Conservation (phyloP, 2,888 invertebrate species). For the Nemurella pictetii region DNA sequence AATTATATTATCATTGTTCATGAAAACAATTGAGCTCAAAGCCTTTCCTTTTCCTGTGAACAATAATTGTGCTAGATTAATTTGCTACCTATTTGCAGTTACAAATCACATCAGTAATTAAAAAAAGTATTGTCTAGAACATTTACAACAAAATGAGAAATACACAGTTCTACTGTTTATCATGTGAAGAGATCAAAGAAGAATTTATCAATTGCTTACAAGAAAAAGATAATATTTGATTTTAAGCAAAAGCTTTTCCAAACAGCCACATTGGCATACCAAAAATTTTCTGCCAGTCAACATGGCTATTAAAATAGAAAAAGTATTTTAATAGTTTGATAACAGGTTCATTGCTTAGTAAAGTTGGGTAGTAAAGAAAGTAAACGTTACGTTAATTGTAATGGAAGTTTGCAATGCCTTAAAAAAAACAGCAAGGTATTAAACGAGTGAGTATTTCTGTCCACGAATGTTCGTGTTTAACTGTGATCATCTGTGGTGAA, state of each 20-base stretch:
- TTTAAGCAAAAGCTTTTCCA: not conserved
- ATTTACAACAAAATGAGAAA: conserved; percentile 17
- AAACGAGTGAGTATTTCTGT: not conserved
- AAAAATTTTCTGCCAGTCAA: not conserved
- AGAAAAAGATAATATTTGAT: not conserved
- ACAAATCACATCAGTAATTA: not conserved
- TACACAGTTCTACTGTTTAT: conserved; percentile 16
- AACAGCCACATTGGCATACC: not conserved
- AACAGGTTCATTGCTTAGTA: not conserved
- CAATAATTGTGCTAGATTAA: not conserved
- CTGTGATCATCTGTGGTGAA: not conserved
- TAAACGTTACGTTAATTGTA: not conserved
- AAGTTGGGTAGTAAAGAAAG: not conserved
- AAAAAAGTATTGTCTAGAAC: not conserved
- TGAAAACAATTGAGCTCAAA: not conserved
- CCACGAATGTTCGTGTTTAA: not conserved
- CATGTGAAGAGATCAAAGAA: conserved; percentile 18
- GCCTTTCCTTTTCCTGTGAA: not conserved
- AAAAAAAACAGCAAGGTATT: not conserved
- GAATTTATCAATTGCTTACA: conserved; percentile 2
- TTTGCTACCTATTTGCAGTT: not conserved
- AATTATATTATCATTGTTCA: not conserved
- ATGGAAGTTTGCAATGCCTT: not conserved
- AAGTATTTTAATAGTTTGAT: not conserved
- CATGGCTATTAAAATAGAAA: not conserved